Base-by-base conservation (phyloP, 2,797 vertebrate genomes). In the Scyliorhinus canicula region DNA sequence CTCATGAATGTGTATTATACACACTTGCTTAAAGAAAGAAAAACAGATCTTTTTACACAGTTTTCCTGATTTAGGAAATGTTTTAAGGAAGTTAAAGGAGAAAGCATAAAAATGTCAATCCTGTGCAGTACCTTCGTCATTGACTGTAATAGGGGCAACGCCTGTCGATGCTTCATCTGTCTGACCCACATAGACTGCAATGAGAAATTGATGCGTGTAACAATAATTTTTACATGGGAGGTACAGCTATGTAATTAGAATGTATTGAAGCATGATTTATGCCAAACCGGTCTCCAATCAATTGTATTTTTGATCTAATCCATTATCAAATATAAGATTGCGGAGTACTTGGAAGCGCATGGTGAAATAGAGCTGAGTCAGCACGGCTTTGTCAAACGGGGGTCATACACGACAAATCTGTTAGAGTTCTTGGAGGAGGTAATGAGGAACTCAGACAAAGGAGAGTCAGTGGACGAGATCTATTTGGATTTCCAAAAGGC, bases 101-200 rank as follows among this genome's bases (percentile, higher is more conserved):
- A n/a, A n/a, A 95, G 52, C 50, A 79, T 60, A 44, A 63, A 65
- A 65, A 47, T 28, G 55, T 85, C 40, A 79, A 50, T 21, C 44
- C n/a, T 85, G 55, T 95, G 44, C 31, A 88, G 95, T 98, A 99
- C 99, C 99, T 98, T 98, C 98, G 95, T 97, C 96, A 95, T 99
- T 98, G 95, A 99, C 98, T 95, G 98, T 98, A 96, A 99, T 98
- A 96, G 98, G 98, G 96, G 99, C 99, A 93, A 98, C 96, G 97
- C 99, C 99, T 91, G 99, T 99, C 94, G 98, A 98, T 95, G 98
- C 98, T 67, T 98, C 97, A 95, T 97, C 96, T 91, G 98, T 98
- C 97, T 99, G 99, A 96, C 96, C 97, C 95, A 98, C 97, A 97
- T 98, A 99, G 95, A 98, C 99, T 99, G 97, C 11, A 96, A 96